A percentile compares a stretch with the other conserved stretches of the same genome.
Conservation (phyloP, 1,140 invertebrate genomes). For the Drosophila repletoides region DNA sequence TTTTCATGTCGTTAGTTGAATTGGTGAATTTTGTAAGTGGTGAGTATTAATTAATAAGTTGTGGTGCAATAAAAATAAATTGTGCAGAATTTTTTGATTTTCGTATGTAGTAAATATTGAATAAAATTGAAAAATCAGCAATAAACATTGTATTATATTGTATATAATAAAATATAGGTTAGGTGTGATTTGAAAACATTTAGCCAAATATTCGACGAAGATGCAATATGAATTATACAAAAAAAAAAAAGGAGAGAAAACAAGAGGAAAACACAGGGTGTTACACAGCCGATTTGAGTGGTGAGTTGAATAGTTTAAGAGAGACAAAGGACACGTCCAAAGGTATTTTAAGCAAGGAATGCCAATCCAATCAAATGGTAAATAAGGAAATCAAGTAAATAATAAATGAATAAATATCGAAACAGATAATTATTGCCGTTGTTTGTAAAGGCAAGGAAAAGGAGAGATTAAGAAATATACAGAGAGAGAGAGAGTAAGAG, state of each 20-base stretch:
- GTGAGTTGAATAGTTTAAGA: not conserved
- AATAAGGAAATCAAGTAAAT: not conserved
- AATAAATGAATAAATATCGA: not conserved
- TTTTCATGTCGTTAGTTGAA: not conserved
- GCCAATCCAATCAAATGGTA: not conserved
- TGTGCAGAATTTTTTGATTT: constrained; percentile 4
- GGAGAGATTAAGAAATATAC: no score
- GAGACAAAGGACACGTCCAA: constrained; percentile 17
- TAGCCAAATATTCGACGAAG: not conserved
- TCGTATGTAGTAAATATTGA: not conserved
- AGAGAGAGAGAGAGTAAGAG: no score
- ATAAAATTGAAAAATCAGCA: not conserved
- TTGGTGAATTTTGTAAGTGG: not conserved
- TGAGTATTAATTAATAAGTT: not conserved
- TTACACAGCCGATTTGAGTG: not conserved
- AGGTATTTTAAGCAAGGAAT: constrained; percentile 21
- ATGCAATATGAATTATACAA: not conserved
- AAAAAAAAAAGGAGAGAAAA: not conserved
- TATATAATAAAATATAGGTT: not conserved
- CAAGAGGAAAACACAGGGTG: not conserved
- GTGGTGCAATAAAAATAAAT: constrained; percentile 1
- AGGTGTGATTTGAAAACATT: constrained; percentile 15
- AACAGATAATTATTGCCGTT: not conserved
- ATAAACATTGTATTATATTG: no score
- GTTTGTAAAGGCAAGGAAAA: no score